These are phyloP conservation scores for Mirza zaza DNA, from an alignment of 2,113 vertebrate genomes.

Conservation along the genomic window DNA sequence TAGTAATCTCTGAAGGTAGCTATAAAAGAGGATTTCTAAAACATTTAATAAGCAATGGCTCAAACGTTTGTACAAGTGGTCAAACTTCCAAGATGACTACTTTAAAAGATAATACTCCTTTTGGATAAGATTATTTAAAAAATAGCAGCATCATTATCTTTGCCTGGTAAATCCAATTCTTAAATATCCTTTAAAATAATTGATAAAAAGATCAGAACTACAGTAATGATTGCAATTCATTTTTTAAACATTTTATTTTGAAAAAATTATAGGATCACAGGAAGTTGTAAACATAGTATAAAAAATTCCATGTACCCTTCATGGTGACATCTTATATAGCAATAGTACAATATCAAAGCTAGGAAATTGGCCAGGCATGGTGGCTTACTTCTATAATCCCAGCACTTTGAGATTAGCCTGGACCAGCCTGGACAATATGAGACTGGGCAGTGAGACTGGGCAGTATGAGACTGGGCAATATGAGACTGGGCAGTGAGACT, in stretches of 20 bases:
- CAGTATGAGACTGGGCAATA: too few species aligned
- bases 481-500: too few species aligned
- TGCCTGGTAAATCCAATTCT: not conserved
- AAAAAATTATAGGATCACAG: not conserved
- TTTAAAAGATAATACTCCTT: not conserved
- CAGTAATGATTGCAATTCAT: not conserved
- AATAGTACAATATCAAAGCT: not conserved
- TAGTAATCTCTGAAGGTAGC: not conserved
- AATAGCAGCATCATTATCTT: not conserved
- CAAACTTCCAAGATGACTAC: not conserved
- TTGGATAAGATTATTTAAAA: not conserved
- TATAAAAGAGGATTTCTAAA: not conserved
- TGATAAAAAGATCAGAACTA: not conserved
- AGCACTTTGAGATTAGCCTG: too few species aligned
- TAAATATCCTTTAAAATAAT: not conserved
- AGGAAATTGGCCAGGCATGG: not conserved
- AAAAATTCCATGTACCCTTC: not conserved
- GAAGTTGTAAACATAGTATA: not conserved
- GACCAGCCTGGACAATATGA: too few species aligned
- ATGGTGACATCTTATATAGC: not conserved
- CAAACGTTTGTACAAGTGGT: not conserved
- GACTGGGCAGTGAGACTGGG: too few species aligned
- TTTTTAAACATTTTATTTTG: not conserved
- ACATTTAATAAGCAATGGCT: not conserved
- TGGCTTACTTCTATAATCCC: too few species aligned